These are phyloP conservation scores for Saccostrea cuccullata DNA, from an alignment of 1,140 invertebrate genomes.

Conservation along the genomic window DNA sequence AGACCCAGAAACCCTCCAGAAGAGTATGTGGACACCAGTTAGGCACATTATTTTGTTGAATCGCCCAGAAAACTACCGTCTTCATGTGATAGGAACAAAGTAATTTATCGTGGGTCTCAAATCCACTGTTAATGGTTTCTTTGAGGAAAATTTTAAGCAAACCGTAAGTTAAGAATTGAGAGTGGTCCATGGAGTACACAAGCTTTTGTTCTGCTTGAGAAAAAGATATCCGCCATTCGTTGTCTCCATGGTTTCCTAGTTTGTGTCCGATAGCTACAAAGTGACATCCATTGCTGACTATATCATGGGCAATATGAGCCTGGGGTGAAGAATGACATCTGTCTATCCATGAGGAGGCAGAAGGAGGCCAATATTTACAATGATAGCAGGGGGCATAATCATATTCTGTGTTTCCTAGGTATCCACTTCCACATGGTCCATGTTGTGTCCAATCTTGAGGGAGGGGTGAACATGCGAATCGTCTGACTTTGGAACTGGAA, in stretches of 20 bases:
- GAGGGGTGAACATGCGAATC: too few species aligned
- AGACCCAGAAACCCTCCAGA: conserved; percentile 26
- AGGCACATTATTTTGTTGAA: neutral
- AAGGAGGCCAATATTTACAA: neutral
- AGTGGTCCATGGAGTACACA: conserved; percentile 45
- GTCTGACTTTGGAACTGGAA: too few species aligned
- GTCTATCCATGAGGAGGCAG: neutral
- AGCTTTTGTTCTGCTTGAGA: conserved; percentile 42
- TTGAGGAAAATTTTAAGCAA: conserved; percentile 42
- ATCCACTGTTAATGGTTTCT: neutral
- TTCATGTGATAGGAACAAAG: conserved; percentile 44
- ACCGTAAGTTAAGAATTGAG: conserved; percentile 41
- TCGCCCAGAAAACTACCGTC: conserved; percentile 31
- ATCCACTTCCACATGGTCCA: neutral
- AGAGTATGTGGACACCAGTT: conserved; percentile 81
- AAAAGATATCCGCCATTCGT: conserved; percentile 46
- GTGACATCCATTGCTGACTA: conserved; percentile 5
- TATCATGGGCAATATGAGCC: neutral
- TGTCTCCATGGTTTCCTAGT: neutral
- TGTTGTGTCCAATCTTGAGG: neutral
- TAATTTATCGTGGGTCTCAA: neutral
- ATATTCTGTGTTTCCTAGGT: neutral
- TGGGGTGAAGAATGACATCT: conserved; percentile 15
- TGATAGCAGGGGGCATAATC: neutral
- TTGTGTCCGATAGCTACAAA: conserved; percentile 24